phyloP scores from a whole-genome alignment of 2,797 vertebrate genomes.

The Peromyscus nudipes region DNA sequence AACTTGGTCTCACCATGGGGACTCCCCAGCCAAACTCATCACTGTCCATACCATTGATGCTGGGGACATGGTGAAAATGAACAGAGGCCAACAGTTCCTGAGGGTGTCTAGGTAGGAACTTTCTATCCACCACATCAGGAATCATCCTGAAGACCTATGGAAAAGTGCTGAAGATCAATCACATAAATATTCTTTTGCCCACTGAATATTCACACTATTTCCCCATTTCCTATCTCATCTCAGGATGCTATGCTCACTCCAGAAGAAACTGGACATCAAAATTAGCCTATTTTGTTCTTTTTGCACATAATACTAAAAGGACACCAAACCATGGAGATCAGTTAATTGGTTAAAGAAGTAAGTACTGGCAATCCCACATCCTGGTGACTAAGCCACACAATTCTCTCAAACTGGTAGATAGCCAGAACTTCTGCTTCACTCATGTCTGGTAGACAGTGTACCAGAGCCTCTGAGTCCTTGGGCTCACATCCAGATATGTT shows the following conservation, averaged over 20 bases:
- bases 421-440: constrained; percentile 79
- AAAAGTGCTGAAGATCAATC: background rate
- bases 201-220: background rate
- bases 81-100: constrained; percentile 80
- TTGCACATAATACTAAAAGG: background rate
- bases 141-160: background rate
- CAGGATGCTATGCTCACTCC: background rate
- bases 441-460: constrained; percentile 81
- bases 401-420: constrained; percentile 50
- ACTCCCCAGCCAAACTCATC: constrained; percentile 86
- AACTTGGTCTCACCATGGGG: constrained; percentile 79
- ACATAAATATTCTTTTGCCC: background rate
- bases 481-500: constrained; percentile 77
- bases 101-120: constrained; percentile 83
- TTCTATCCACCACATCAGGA: constrained; percentile 76
- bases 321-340: background rate
- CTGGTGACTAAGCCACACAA: background rate
- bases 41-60: constrained; percentile 84
- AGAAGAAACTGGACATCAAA: background rate
- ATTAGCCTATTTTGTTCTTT: background rate
- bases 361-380: background rate
- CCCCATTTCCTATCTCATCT: background rate
- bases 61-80: constrained; percentile 81
- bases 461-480: constrained; percentile 74
- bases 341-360: background rate